Base-by-base conservation (phyloP, 2,797 vertebrate species). In the Protonibea diacanthus region DNA sequence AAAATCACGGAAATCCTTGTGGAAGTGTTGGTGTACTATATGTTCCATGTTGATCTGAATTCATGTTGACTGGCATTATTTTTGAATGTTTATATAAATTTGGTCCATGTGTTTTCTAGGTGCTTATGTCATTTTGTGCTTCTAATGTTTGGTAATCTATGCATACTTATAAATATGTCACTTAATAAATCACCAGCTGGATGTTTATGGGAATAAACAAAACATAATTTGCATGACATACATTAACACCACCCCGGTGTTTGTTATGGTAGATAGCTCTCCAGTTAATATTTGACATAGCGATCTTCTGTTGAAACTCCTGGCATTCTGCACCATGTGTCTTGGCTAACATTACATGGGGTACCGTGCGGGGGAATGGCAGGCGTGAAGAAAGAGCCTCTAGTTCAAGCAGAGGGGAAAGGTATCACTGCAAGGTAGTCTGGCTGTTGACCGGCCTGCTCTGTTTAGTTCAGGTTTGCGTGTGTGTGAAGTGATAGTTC, bases 401-500 rank as follows among this genome's bases (percentile, higher is more conserved):
- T 72, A 29, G 91, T 93, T 95, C 92, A 92, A 76, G 82, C 89
- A 83, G 88, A 94, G 93, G 93, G 92, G 88, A 93, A 92, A 90
- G 77, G 90, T 93, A 95, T 94, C 92, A 90, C 52, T 84, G 88
- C 84, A 12, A 81, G 81, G 71, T 77, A 76, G 84, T 76, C 78
- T 83, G 85, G 71, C 81, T 86, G 83, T 68, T 86, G 85, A 90
- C 84, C 80, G 78, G 74, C 72, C 84, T 42, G 83, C 56, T 78
- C 83, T 74, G 84, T 79, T 88, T 78, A 87, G 89, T 85, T 86
- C 85, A 47, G 88, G 85, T 89, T 88, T 87, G 85, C 81, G 62
- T 88, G 84, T 80, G 85, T 91, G 93, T 90, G 92, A 94, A 91
- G 89, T 90, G 92, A 93, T 93, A 88, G 92, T 87, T 91, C 89